Evolutionary conservation across 2,113 vertebrate species (phyloP).

Genomic region (Paracanthobrama guichenoti): DNA sequence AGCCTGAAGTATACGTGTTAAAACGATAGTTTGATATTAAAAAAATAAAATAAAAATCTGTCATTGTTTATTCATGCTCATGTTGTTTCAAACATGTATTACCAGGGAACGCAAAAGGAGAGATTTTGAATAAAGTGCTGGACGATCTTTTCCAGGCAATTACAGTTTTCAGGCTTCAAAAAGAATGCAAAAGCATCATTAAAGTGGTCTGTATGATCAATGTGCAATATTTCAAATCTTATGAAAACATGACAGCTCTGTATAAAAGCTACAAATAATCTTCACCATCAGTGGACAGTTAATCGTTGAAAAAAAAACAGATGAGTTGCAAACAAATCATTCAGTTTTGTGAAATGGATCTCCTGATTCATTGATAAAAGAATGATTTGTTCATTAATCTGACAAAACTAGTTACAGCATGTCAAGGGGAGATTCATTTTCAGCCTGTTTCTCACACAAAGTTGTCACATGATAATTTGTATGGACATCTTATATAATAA

Average conservation of each 20-base stretch:
- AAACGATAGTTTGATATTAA: not conserved
- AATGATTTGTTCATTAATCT: not conserved
- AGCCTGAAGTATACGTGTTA: not conserved
- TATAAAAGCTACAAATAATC: not conserved
- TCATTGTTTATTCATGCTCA: not conserved
- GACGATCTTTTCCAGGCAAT: slow-evolving; percentile 3
- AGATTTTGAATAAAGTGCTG: not conserved
- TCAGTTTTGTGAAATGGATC: not conserved
- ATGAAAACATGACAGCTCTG: not conserved
- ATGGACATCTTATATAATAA: no score
- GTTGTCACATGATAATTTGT: no score
- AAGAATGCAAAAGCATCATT: not conserved
- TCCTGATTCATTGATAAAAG: not conserved
- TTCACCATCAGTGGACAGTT: not conserved
- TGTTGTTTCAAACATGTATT: not conserved
- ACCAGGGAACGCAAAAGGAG: not conserved
- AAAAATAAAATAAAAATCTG: not conserved
- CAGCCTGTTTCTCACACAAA: not conserved
- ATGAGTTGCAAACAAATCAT: not conserved
- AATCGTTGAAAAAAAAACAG: slow-evolving; percentile 25
- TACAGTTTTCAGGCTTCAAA: not conserved
- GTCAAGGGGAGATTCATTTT: not conserved
- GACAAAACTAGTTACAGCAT: not conserved
- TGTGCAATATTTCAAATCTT: not conserved
- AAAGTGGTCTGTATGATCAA: not conserved